Evolutionary conservation across 1,140 invertebrate species (phyloP).

Genomic region (Heliconius himera): DNA sequence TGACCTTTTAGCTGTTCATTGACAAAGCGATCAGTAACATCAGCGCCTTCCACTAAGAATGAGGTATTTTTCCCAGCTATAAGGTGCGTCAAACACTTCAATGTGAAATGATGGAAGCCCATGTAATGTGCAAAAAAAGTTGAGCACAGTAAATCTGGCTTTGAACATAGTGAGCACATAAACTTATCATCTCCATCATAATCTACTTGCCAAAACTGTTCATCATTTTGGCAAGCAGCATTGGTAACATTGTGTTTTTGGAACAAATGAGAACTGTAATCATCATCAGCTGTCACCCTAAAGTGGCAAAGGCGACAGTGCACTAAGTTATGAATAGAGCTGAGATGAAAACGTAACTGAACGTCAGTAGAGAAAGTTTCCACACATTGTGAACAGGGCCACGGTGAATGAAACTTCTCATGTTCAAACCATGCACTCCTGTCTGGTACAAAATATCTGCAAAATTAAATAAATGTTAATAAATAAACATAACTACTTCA

Average conservation of each 20-base stretch:
- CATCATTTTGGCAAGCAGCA: conserved; percentile 55
- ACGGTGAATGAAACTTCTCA: conserved; percentile 67
- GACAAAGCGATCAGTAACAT: conserved; percentile 67
- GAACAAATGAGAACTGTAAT: conserved; percentile 67
- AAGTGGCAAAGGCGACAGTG: conserved; percentile 78
- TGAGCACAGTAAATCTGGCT: conserved; percentile 52
- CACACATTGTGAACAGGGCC: conserved; percentile 77
- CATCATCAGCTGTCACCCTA: conserved; percentile 63
- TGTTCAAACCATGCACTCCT: conserved; percentile 65
- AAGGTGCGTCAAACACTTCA: conserved; percentile 70
- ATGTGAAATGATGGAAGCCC: conserved; percentile 73
- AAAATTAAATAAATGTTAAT: conserved; percentile 36
- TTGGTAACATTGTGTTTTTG: conserved; percentile 75
- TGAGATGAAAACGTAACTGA: conserved; percentile 61
- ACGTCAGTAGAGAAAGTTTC: conserved; percentile 64
- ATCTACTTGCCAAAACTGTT: conserved; percentile 65
- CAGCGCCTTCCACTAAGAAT: conserved; percentile 68
- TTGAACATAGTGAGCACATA: conserved; percentile 67
- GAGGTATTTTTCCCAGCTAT: conserved; percentile 67
- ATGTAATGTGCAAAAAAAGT: conserved; percentile 74
- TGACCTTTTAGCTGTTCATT: conserved; percentile 59
- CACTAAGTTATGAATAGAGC: conserved; percentile 63
- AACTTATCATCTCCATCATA: conserved; percentile 59
- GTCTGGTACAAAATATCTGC: conserved; percentile 75
- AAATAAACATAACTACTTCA: background rate